These are phyloP conservation scores for Monarcha castaneiventris DNA, from an alignment of 2,113 vertebrate genomes.

Conservation along the genomic window DNA sequence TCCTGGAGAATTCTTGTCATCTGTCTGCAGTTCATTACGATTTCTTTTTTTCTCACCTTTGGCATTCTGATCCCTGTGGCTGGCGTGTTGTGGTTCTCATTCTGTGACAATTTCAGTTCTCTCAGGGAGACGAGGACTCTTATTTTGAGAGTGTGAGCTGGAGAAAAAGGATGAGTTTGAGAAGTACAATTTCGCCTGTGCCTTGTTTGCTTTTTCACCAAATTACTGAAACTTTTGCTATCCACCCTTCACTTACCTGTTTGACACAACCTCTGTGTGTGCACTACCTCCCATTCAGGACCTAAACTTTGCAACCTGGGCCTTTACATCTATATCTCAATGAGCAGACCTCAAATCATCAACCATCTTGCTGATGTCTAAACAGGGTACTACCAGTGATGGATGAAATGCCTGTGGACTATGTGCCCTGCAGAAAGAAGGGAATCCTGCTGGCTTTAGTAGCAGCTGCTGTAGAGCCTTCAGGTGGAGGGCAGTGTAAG, in stretches of 20 bases:
- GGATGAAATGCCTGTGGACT: neutral
- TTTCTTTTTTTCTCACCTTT: neutral
- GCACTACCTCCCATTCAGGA: neutral
- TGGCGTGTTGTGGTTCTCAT: neutral
- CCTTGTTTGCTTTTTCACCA: neutral
- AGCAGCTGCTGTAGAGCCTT: neutral
- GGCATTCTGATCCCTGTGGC: neutral
- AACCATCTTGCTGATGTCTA: neutral
- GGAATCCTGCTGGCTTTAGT: neutral
- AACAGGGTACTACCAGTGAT: neutral
- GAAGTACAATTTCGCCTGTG: neutral
- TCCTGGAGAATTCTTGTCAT: slow-evolving; percentile 21
- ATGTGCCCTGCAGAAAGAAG: rapidly evolving
- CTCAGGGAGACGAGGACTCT: neutral
- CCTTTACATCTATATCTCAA: neutral
- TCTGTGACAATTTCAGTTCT: neutral
- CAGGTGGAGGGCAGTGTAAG: neutral
- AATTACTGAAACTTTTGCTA: neutral
- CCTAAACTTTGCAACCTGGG: neutral
- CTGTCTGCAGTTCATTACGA: neutral
- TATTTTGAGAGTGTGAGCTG: neutral
- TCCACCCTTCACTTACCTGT: neutral
- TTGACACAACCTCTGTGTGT: neutral
- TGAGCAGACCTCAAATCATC: neutral
- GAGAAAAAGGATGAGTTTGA: neutral